Evolutionary conservation across 2,888 invertebrate species (phyloP).

Genomic region (Resseliella maxima): DNA sequence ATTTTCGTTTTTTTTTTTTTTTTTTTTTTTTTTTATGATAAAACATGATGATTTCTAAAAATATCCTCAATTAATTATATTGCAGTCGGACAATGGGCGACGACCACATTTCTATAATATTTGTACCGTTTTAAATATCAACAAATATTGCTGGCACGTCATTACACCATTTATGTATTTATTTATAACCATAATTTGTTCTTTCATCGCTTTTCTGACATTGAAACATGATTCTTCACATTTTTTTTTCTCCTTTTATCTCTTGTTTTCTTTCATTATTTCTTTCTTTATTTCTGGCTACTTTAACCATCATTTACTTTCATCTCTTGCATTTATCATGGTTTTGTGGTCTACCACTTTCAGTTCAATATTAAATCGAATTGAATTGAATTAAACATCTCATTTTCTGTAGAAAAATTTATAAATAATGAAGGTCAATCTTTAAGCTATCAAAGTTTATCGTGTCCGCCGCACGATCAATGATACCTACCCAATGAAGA

Average conservation of each 20-base stretch:
- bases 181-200: conserved; percentile 3
- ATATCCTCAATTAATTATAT: conserved; percentile 5
- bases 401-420: not conserved
- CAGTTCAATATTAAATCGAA: not conserved
- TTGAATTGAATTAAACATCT: not conserved
- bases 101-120: not conserved
- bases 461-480: too few species aligned
- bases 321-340: not conserved
- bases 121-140: not conserved
- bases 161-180: conserved; percentile 3
- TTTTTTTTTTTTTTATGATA: conserved; percentile 43
- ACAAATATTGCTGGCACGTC: not conserved
- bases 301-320: not conserved
- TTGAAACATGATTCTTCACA: not conserved
- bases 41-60: conserved; percentile 13
- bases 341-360: not conserved
- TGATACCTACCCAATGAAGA: not conserved
- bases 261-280: too few species aligned
- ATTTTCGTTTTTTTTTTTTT: not conserved
- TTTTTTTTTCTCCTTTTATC: not conserved
- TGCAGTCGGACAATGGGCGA: not conserved
- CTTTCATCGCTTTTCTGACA: not conserved
- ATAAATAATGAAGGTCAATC: not conserved
- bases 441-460: not conserved
- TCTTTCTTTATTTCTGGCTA: too few species aligned